Conservation (phyloP, 92 coral and sea anemone species). For the Epizoanthus ramosus region DNA sequence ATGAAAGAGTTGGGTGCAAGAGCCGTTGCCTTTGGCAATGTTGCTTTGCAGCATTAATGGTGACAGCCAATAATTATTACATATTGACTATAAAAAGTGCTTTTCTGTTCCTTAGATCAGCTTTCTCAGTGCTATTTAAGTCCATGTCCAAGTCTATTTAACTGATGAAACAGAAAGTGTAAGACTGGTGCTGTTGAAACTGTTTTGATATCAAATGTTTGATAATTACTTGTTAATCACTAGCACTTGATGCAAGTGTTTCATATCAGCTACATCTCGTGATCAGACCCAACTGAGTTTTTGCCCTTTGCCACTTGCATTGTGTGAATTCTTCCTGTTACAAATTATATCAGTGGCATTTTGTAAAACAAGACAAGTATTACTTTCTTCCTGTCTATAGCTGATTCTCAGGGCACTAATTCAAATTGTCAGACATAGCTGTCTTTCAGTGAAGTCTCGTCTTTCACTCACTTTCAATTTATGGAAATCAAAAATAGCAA, state of each 20-base stretch:
- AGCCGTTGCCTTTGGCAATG: no score
- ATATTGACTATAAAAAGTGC: no score
- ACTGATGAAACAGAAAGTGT: no score
- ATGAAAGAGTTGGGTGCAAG: no score
- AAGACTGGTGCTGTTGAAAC: no score
- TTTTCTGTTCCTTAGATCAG: no score
- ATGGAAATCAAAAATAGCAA: background rate
- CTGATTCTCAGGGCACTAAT: background rate
- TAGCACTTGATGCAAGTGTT: background rate
- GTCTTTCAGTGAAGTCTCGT: background rate
- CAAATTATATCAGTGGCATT: background rate
- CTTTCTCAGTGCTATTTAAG: no score
- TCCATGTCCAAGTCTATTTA: no score
- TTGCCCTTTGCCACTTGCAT: constrained; percentile 25
- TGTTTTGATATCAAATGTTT: no score
- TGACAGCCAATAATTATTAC: no score
- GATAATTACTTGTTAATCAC: no score
- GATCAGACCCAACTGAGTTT: background rate
- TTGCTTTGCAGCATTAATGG: no score
- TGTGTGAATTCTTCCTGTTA: constrained; percentile 1
- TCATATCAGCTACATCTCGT: background rate
- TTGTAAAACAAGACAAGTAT: background rate
- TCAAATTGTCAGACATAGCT: background rate
- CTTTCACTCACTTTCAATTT: background rate
- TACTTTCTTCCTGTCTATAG: background rate